Percentiles rank a stretch among this genome's conserved stretches.
These are phyloP conservation scores for Drosophila tripunctata DNA, from an alignment of 2,888 invertebrate genomes.

Conservation along the genomic window DNA sequence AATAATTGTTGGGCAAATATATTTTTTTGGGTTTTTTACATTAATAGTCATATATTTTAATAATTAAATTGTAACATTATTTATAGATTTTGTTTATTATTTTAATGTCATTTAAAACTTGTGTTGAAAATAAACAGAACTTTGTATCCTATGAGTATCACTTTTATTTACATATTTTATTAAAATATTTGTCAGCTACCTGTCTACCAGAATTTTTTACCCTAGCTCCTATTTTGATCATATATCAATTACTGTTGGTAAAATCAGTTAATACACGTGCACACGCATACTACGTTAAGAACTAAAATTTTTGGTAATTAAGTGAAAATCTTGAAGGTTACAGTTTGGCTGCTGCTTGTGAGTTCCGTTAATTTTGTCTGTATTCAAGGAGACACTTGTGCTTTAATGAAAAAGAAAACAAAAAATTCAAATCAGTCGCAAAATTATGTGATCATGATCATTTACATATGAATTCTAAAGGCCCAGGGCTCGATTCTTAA, in stretches of 20 bases:
- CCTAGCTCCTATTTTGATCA: constrained; percentile 16
- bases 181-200: constrained; percentile 11
- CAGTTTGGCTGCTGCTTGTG: constrained; percentile 20
- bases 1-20: neutral
- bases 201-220: constrained; percentile 13
- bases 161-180: too few species aligned
- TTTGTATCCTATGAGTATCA: too few species aligned
- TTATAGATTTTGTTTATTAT: too few species aligned
- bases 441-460: constrained; percentile 52
- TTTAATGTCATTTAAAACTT: too few species aligned
- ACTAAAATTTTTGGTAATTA: neutral
- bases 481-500: constrained; percentile 64
- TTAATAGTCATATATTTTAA: too few species aligned
- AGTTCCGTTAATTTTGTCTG: constrained; percentile 46
- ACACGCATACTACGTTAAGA: neutral
- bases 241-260: constrained; percentile 9
- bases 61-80: too few species aligned
- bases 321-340: constrained; percentile 41
- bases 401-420: constrained; percentile 8
- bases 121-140: too few species aligned
- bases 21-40: too few species aligned
- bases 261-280: neutral
- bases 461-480: constrained; percentile 70
- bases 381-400: constrained; percentile 48
- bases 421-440: constrained; percentile 32